Base-by-base conservation (phyloP, 2,888 invertebrate species). In the Diadegma fenestrale region DNA sequence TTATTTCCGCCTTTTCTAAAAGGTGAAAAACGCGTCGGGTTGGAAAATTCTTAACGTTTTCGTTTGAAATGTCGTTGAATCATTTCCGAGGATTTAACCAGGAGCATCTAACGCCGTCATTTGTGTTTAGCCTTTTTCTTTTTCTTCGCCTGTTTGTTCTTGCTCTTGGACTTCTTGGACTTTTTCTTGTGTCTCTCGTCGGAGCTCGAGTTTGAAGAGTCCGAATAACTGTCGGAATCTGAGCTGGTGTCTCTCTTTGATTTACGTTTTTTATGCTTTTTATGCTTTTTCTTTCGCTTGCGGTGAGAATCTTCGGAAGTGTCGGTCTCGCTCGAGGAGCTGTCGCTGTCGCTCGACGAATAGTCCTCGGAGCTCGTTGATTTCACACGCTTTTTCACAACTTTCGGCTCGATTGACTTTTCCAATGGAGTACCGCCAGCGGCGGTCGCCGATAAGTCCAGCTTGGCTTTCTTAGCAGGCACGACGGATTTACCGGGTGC, bases 71-170 rank as follows among this genome's bases (percentile, higher is more conserved):
- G 6, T 17, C 63, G 63, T 7, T 43, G 8, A 2, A 54, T n/a
- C 0, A 54, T 54, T 26, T 54, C 12, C 54, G 54, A 54, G 22
- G 22, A 26, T 26, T 58, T 22, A 12, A 58, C 4, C 22, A 58
- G 58, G 14, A 58, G 26, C 26, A 17, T 77, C 82, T 90, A 91
- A 78, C 88, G 89, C 10, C 91, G 92, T 94, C 94, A 95, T 92
- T 95, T 95, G 88, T 95, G 95, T 89, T 95, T 96, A 1, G 96
- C 95, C 93, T 97, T 97, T 93, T 96, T 97, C 94, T 96, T 97
- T 93, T 97, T 97, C 92, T 96, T 96, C 89, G 95, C 95, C 37
- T 96, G 95, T 90, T 96, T 96, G 90, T 96, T 96, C 94, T 96
- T 96, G 93, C 96, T 96, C 89, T 96, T 96, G 87, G 95, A 96